A percentile compares a stretch with the other conserved stretches of the same genome.
Conservation (phyloP, 1,140 invertebrate species). For the Apis cerana region DNA sequence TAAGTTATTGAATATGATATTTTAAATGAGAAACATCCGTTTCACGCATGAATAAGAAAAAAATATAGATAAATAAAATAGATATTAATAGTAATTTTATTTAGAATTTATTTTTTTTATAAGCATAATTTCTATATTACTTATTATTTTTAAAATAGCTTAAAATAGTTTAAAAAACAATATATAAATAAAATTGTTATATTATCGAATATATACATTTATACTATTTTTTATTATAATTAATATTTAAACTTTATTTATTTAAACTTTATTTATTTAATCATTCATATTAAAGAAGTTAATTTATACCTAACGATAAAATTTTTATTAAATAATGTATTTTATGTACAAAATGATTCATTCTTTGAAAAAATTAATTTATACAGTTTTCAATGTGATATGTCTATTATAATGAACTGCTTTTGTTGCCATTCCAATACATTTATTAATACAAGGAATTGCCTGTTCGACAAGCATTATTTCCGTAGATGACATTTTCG, state of each 20-base stretch:
- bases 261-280: not conserved
- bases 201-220: constrained; percentile 21
- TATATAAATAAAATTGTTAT: not conserved
- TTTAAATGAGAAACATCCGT: not conserved
- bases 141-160: not conserved
- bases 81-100: not conserved
- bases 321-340: not conserved
- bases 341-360: not conserved
- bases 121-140: not conserved
- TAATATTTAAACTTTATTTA: not conserved
- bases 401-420: constrained; percentile 9
- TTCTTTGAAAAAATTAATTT: not conserved
- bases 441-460: constrained; percentile 69
- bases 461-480: constrained; percentile 62
- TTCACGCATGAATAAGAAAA: constrained; percentile 18
- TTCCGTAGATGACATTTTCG: constrained; percentile 68
- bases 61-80: not conserved
- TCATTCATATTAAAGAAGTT: not conserved
- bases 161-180: not conserved
- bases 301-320: not conserved
- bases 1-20: not conserved
- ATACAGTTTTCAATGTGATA: not conserved
- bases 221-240: not conserved
- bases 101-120: not conserved
- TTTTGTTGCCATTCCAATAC: constrained; percentile 51